Evolutionary conservation across 2,797 vertebrate genomes (phyloP), one percentile per base, ranked within the genome.

Genomic region (Rousettus madagascariensis): DNA sequence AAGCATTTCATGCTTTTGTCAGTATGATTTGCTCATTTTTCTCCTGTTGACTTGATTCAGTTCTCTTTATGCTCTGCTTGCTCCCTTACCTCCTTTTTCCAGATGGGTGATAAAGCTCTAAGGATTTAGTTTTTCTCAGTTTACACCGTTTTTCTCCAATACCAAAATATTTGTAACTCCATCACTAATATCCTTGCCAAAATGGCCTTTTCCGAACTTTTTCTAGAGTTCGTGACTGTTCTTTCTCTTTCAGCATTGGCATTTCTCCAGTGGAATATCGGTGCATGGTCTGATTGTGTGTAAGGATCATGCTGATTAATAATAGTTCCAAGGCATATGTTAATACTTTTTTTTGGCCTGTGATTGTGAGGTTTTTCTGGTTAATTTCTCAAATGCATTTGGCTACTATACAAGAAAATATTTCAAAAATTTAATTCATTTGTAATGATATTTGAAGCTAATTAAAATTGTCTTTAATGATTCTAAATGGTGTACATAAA

Each of bases 71-170:
- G 61, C 28, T 86, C 59, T 26, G 9, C 30, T 85, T 92, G 28
- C 28, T 79, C 55, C 59, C 49, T 90, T 94, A 77, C 71, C 43
- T 82, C 20, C 63, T 94, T 94, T 96, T 97, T 93, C 94, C 91
- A 92, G 49, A 69, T 61, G 93, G 89, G 78, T 84, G 72, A 92
- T 94, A 91, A 95, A 96, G 43, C 85, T 74, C 30, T 22, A 3
- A 78, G 85, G 88, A 89, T 77, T 95, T 84, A 43, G 65, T 85
- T 94, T 97, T 97, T 95, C 84, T 97, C 82, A 24, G 26, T 85
- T 96, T 82, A 86, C 24, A 59, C 89, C 38, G 89, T 61, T 96
- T 96, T 92, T 41, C 51, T 95, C 92, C 53, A 84, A 49, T 75
- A 89, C 33, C 77, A 91, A 96, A 92, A 83, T 85, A 88, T 83